Evolutionary conservation across 1,140 invertebrate species (phyloP), one percentile per base, ranked within the genome.

Genomic region (Nymphalis io): DNA sequence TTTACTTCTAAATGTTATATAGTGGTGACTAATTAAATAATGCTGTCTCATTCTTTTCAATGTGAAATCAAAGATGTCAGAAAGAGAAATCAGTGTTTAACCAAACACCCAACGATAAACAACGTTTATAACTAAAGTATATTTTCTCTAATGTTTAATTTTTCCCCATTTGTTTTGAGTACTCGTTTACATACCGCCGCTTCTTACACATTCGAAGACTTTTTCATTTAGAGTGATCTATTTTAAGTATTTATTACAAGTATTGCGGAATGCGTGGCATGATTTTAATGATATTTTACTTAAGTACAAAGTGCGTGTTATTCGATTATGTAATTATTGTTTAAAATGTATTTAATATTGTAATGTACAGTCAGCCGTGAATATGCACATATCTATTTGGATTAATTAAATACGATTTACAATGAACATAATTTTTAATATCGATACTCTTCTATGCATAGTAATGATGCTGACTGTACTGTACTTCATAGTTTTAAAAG

Each of bases 301-400:
- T 23, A 53, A 63, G 60, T 63, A 65, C 62, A 65, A 53, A 65
- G 27, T 65, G 62, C 40, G 12, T 55, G 51, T 27, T n/a, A 51
- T 55, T 55, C 51, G 20, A 27, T 55, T 21, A 21, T 51, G 61
- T 64, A 38, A 46, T 46, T 44, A 53, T 33, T 48, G 48, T 61
- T 61, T 33, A 33, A 33, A 11, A 21, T 11, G 18, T 20, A 51
- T 51, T 44, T 44, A 44, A 44, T 48, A 48, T n/a, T n/a, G 16
- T n/a, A 48, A 48, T 20, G 46, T 51, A 51, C 3, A 20, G 16
- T 18, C 46, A 51, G 18, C 20, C 20, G 3, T 18, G 16, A 51
- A 21, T 51, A 51, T 51, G 16, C 3, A 51, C 6, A 51, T 51
- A 20, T 21, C 46, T 20, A 18, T 51, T 51, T 18, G 46, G 11